Conservation (phyloP, 2,797 vertebrate genomes). For the Cuculus canorus region DNA sequence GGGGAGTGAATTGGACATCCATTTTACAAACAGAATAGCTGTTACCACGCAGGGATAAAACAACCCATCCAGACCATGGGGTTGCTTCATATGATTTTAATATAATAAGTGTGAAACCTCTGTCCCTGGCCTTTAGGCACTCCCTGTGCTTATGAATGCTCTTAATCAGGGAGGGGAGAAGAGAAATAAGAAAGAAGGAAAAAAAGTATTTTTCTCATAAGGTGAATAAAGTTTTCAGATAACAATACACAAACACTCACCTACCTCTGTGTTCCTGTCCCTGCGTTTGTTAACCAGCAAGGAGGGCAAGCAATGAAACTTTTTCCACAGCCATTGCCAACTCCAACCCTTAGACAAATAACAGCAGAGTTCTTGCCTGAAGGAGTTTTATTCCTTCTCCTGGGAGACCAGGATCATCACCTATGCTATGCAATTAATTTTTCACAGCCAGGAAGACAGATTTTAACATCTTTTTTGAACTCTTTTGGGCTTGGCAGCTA, state of each 20-base stretch:
- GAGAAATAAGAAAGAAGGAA: not conserved
- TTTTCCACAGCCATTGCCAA: slow-evolving; percentile 65
- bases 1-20: not conserved
- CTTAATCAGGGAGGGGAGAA: not conserved
- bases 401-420: slow-evolving; percentile 70
- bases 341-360: slow-evolving; percentile 59
- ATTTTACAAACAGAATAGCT: not conserved
- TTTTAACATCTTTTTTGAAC: slow-evolving; percentile 72
- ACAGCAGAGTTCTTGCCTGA: slow-evolving; percentile 54
- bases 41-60: not conserved
- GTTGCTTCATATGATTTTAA: not conserved
- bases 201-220: not conserved
- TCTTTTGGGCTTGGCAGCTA: slow-evolving; percentile 65
- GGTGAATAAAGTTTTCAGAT: slow-evolving; percentile 7
- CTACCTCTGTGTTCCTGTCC: slow-evolving; percentile 13
- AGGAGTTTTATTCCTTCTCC: slow-evolving; percentile 70
- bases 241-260: not conserved
- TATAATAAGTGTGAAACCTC: not conserved
- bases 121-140: not conserved
- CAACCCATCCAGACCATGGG: not conserved
- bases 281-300: slow-evolving; percentile 50
- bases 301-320: slow-evolving; percentile 40
- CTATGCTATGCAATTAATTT: slow-evolving; percentile 71
- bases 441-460: slow-evolving; percentile 71
- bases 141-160: not conserved